These are phyloP conservation scores for Poecilobothrus nobilitatus DNA, from an alignment of 2,888 invertebrate genomes.

Conservation along the genomic window DNA sequence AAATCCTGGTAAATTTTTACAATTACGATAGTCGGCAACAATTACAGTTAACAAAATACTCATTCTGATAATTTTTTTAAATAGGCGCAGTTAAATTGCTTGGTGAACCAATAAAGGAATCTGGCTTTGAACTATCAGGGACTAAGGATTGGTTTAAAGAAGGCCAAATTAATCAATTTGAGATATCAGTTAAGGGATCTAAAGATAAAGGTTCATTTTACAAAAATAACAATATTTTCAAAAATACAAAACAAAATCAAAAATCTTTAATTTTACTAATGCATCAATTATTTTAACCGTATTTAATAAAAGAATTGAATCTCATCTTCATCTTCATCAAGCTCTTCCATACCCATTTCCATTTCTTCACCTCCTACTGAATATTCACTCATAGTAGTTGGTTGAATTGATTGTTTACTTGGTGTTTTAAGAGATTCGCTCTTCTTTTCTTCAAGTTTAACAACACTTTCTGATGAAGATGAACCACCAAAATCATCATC, in stretches of 20 bases:
- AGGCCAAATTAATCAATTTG: constrained; percentile 51
- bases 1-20: constrained; percentile 38
- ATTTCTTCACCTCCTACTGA: neutral
- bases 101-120: constrained; percentile 65
- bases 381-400: neutral
- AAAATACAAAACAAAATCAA: neutral
- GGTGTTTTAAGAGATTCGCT: neutral
- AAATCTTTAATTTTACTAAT: too few species aligned
- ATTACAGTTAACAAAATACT: neutral
- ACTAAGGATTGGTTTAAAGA: constrained; percentile 46
- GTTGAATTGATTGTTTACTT: neutral
- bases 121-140: constrained; percentile 53
- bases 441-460: neutral
- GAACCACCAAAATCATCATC: constrained; percentile 30
- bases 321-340: neutral
- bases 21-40: neutral
- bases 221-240: neutral
- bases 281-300: too few species aligned
- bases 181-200: constrained; percentile 57
- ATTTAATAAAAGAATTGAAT: neutral
- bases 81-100: constrained; percentile 54
- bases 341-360: neutral
- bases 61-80: neutral
- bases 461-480: neutral
- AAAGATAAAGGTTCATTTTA: constrained; percentile 51